Base-by-base conservation (phyloP, 2,888 invertebrate genomes). In the Seira musarum region DNA sequence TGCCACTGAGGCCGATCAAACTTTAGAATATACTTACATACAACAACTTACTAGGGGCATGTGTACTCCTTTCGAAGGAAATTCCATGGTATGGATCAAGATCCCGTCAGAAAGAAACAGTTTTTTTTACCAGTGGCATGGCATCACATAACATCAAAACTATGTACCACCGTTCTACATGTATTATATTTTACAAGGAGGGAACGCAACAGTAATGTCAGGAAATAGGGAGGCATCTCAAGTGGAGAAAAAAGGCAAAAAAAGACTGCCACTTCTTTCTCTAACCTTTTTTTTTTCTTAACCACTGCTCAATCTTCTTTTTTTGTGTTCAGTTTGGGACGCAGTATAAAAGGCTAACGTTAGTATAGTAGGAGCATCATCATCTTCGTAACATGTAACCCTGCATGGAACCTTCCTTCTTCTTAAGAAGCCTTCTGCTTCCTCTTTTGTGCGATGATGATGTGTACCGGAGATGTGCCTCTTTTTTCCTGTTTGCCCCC, bases 401-500 rank as follows among this genome's bases (percentile, higher is more conserved):
- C 49, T 49, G 49, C 49, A 49, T 49, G 49, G 17, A 57, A 22
- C 21, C 69, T 67, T 76, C 68, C 53, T 40, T 21, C 53, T 40
- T 21, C 63, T 17, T 65, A 66, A 53, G 30, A 22, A 64, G 68
- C 79, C 72, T 49, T 53, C 35, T 66, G 63, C 22, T 65, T 73
- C 53, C 64, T 21, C 24, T 64, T 65, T 30, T 65, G 1, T 24
- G 24, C 65, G 35, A 17, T 65, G 21, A 77, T 60, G 65, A 70
- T 77, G 77, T 69, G 77, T n/a, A 49, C 71, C 60, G 78, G 78
- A 71, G 78, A 78, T 72, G 71, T 72, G 66, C 66, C 78, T 78
- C 78, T 66, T 71, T 76, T 49, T 78, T 78, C 78, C 78, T 78
- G 78, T 78, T 78, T 78, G 71, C 49, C 24, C 63, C 71, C 60